These are phyloP conservation scores for Cryptus armator DNA, from an alignment of 2,888 invertebrate genomes.

Conservation along the genomic window DNA sequence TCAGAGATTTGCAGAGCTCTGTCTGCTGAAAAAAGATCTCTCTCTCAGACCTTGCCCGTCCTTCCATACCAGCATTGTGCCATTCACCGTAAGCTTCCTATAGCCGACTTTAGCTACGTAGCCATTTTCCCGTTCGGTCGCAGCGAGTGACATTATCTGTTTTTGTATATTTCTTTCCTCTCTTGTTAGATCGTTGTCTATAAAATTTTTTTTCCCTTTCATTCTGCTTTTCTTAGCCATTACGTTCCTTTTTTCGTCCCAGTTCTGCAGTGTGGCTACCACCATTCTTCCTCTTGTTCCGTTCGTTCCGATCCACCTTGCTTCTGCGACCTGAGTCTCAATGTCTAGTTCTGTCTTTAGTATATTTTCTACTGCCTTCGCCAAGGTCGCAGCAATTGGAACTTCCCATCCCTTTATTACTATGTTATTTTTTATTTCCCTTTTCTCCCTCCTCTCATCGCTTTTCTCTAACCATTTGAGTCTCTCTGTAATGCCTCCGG, in stretches of 20 bases:
- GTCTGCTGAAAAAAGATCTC: too few relatives aligned
- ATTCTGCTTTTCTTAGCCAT: slow-evolving; percentile 35
- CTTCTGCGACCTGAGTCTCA: neutral
- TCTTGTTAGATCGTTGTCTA: slow-evolving; percentile 25
- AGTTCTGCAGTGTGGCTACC: neutral
- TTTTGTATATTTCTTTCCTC: slow-evolving; percentile 37
- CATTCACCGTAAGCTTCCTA: too few relatives aligned
- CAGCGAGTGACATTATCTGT: too few relatives aligned
- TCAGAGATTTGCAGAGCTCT: slow-evolving; percentile 4
- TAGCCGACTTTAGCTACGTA: too few relatives aligned
- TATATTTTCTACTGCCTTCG: neutral
- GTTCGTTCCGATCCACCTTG: neutral
- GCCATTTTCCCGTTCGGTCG: too few relatives aligned
- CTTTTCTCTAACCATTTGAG: neutral
- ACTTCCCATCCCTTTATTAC: slow-evolving; percentile 13
- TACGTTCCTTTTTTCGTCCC: slow-evolving; percentile 29
- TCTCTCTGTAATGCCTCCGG: slow-evolving; percentile 7
- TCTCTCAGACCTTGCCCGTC: too few relatives aligned
- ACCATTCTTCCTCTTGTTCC: slow-evolving; percentile 5
- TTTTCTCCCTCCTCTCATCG: neutral
- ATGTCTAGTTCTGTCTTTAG: slow-evolving; percentile 11
- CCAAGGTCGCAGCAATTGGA: neutral
- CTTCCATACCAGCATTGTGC: too few relatives aligned
- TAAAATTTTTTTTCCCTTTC: slow-evolving; percentile 10
- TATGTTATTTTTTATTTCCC: slow-evolving; percentile 36